Evolutionary conservation across 1,140 invertebrate genomes (phyloP).

Genomic region (Micrasema minimum): DNA sequence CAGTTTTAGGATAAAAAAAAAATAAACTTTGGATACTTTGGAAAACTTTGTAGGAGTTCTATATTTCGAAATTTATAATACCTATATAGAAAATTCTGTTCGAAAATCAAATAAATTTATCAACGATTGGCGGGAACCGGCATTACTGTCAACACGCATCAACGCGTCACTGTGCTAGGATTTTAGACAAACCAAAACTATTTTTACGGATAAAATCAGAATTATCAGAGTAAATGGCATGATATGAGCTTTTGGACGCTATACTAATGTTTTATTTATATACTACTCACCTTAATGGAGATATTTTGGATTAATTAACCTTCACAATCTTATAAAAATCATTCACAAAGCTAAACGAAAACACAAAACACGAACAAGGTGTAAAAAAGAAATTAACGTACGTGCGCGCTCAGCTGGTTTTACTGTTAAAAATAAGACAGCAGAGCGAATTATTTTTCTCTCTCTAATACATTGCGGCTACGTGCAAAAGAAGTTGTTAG

Average conservation of each 20-base stretch:
- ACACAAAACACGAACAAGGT: not conserved
- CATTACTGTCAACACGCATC: constrained; percentile 28
- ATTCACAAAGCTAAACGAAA: constrained; percentile 1
- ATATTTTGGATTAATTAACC: constrained; percentile 9
- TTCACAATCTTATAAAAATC: not conserved
- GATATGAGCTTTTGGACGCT: not conserved
- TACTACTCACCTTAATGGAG: not conserved
- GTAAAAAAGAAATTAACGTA: not conserved
- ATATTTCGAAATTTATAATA: no score
- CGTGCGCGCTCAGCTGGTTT: constrained; percentile 29
- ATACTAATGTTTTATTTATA: not conserved
- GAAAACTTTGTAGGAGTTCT: no score
- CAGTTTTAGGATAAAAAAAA: no score
- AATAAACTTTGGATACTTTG: no score
- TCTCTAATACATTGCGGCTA: not conserved
- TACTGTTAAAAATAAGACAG: constrained; percentile 8
- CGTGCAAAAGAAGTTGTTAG: not conserved
- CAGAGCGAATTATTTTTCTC: constrained; percentile 2
- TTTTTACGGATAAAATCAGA: no score
- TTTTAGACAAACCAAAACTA: constrained; percentile 4
- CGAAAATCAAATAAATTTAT: not conserved
- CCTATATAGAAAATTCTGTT: no score
- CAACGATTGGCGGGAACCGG: constrained; percentile 30
- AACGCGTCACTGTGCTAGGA: not conserved
- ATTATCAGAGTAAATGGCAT: not conserved